Conservation (phyloP, 2,888 invertebrate genomes). For the Lycaena phlaeas region DNA sequence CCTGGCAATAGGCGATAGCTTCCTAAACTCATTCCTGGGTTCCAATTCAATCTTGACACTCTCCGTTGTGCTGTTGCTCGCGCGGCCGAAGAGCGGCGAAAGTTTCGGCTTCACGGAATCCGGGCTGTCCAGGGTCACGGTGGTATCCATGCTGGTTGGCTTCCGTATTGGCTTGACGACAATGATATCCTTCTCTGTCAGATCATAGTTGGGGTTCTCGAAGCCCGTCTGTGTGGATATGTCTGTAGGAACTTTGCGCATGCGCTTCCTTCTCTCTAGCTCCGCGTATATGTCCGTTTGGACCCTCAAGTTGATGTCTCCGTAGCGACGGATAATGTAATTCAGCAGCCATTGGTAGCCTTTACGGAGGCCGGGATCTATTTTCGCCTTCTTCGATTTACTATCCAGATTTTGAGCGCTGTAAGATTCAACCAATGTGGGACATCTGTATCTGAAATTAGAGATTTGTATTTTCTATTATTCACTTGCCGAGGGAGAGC, state of each 20-base stretch:
- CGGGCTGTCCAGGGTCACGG: conserved; percentile 53
- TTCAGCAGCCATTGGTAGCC: conserved; percentile 82
- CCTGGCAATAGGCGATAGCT: conserved; percentile 54
- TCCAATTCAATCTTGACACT: conserved; percentile 54
- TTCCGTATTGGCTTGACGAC: conserved; percentile 51
- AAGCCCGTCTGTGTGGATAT: conserved; percentile 60
- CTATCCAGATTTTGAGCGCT: conserved; percentile 54
- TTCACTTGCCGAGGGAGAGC: no score
- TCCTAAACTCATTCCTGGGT: conserved; percentile 50
- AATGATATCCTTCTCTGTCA: conserved; percentile 35
- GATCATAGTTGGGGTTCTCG: conserved; percentile 56
- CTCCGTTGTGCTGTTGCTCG: conserved; percentile 37
- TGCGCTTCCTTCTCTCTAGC: conserved; percentile 57
- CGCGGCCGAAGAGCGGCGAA: conserved; percentile 55
- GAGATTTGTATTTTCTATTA: no score
- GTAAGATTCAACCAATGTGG: conserved; percentile 86
- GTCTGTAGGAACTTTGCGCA: conserved; percentile 41
- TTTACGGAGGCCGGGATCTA: conserved; percentile 77
- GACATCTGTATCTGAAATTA: conserved; percentile 75
- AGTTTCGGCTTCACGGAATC: conserved; percentile 49
- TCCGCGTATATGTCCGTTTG: conserved; percentile 75
- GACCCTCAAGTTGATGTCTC: conserved; percentile 76
- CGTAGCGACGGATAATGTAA: conserved; percentile 78
- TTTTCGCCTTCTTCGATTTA: conserved; percentile 59
- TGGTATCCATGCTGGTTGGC: conserved; percentile 46